A percentile compares a stretch with the other conserved stretches of the same genome.
Conservation (phyloP, 2,113 vertebrate species). For the Thunnus thynnus region DNA sequence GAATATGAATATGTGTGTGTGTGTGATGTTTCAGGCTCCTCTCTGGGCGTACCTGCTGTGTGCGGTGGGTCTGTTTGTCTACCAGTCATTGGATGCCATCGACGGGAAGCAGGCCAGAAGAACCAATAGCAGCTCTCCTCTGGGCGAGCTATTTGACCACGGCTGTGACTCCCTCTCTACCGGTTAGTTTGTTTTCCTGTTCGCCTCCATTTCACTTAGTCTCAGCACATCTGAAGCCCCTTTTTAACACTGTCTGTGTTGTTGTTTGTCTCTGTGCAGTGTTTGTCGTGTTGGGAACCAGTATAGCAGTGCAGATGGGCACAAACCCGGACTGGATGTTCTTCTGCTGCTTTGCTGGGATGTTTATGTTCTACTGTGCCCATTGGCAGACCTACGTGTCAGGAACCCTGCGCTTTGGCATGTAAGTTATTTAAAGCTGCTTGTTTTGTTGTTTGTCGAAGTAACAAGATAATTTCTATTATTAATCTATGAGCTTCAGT, state of each 20-base stretch:
- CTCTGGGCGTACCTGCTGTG: constrained; percentile 96
- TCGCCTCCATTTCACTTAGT: not conserved
- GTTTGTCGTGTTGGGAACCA: constrained; percentile 98
- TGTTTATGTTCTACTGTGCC: constrained; percentile 99
- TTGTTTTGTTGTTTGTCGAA: not conserved
- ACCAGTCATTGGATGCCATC: constrained; percentile 98
- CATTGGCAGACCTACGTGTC: constrained; percentile 99
- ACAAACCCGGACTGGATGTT: constrained; percentile 99
- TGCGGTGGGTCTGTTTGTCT: constrained; percentile 95
- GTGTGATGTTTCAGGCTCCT: constrained; percentile 88
- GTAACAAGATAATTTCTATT: too few species aligned
- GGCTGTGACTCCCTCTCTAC: constrained; percentile 98
- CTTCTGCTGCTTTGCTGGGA: constrained; percentile 98
- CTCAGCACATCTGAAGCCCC: not conserved
- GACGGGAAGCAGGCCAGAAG: constrained; percentile 98
- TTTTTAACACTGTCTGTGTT: not conserved
- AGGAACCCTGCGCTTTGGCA: constrained; percentile 95
- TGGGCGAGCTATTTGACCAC: constrained; percentile 99
- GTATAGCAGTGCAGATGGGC: constrained; percentile 96
- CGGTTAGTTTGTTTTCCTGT: constrained; percentile 79
- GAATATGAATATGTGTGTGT: not conserved
- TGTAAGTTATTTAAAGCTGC: constrained; percentile 88
- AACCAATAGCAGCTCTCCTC: constrained; percentile 96
- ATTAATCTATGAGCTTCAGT: too few species aligned
- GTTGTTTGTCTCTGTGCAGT: constrained; percentile 83